Evolutionary conservation across 2,797 vertebrate genomes (phyloP).

Genomic region (Phoeniculus purpureus): DNA sequence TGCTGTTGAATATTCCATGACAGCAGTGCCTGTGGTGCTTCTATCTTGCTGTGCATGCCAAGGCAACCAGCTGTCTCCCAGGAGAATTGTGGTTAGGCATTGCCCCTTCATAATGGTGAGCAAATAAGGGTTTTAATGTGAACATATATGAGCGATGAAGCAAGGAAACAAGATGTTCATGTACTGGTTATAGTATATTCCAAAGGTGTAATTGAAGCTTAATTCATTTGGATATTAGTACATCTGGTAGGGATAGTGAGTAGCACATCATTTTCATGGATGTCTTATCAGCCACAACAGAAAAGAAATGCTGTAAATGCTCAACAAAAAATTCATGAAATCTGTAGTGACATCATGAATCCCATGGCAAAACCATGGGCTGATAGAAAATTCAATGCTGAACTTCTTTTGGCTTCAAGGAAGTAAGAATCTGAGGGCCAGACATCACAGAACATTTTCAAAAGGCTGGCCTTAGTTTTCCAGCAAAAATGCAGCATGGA

Average conservation of each 20-base stretch:
- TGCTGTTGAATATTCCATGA: not conserved
- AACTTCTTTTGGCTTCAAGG: not conserved
- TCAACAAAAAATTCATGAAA: not conserved
- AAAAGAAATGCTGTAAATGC: not conserved
- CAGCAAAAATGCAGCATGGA: not conserved
- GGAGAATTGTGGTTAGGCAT: not conserved
- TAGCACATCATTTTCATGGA: not conserved
- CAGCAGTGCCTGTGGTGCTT: not conserved
- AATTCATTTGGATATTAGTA: not conserved
- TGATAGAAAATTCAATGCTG: not conserved
- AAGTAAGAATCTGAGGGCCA: not conserved
- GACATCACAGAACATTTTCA: not conserved
- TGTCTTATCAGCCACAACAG: not conserved
- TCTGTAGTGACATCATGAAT: not conserved
- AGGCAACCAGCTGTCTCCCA: not conserved
- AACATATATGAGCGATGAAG: not conserved
- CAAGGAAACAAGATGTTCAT: not conserved
- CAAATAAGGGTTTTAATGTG: not conserved
- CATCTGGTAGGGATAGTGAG: not conserved
- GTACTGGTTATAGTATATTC: not conserved
- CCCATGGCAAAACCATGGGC: not conserved
- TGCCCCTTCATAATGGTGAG: not conserved
- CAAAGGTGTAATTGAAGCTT: not conserved
- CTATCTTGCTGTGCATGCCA: not conserved
- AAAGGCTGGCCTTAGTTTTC: not conserved